Evolutionary conservation across 2,797 vertebrate species (phyloP), one percentile per base, ranked within the genome.

Genomic region (Austrolebias charrua): DNA sequence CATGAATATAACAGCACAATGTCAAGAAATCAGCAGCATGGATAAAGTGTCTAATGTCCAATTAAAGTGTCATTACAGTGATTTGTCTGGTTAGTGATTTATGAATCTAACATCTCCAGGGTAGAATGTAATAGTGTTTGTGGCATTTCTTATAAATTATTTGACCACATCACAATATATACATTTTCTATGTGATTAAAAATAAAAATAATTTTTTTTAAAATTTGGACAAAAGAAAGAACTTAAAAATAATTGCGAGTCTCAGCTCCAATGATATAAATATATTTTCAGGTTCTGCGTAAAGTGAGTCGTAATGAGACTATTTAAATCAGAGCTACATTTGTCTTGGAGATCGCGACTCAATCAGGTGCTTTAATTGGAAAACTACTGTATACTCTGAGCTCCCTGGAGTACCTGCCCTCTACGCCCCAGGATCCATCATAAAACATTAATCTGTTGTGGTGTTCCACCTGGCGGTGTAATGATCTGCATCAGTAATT

Each of bases 341-440:
- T 78, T 73, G 78, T 51, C 69, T 52, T 45, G 57, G 75, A 1
- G 16, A 58, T 65, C 71, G 74, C 47, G 29, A 40, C 73, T 74
- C 57, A 69, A 58, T 73, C 66, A 72, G 80, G 62, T 65, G 70
- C 47, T 66, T 76, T 84, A 87, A 82, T 86, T 79, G 73, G 76
- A 71, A 66, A 67, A 59, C 33, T 60, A 43, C 63, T n/a, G n/a
- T n/a, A n/a, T n/a, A 33, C 35, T 51, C 48, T 0, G 31, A 54
- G 66, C 62, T 64, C 66, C 69, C 69, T 15, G 44, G 58, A 28
- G 66, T 9, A 60, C 47, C 57, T 20, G 57, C 48, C 4, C 9
- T 6, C 40, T 10, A 12, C 24, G 16, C 1, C 49, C 28, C 29
- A 4, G 1, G 19, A 66, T 55, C 43, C 29, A 49, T 58, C 7